Evolutionary conservation across 2,797 vertebrate genomes (phyloP), one percentile per base, ranked within the genome.

Genomic region (Acridotheres tristis): DNA sequence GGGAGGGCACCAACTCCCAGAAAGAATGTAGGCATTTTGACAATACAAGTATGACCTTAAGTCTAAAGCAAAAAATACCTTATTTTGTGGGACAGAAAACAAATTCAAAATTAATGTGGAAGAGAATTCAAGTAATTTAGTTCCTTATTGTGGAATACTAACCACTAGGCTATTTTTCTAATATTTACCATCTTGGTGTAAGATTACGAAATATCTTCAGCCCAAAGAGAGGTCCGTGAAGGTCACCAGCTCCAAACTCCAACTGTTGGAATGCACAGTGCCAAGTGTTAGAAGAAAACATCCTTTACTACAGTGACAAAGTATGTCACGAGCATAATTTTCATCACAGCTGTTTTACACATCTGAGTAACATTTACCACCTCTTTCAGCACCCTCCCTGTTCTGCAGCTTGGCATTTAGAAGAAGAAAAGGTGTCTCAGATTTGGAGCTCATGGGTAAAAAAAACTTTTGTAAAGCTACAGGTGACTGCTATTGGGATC

Each of bases 191-290:
- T 98, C 98, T 98, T 45, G 98, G 98, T 8, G 99, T 99, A 96
- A 99, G 98, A 92, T 99, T 99, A 73, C 99, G 98, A 96, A 99
- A 99, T 89, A 99, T 97, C 97, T 99, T 99, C 94, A 99, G 95
- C 74, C 99, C 99, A 21, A 99, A 96, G 27, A 99, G 98, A 88
- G 99, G 99, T 50, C 99, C 99, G 1, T 99, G 99, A 61, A 99
- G 98, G 95, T 99, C 99, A 93, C 99, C 99, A 2, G 99, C 99
- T 94, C 99, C 99, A 38, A 99, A 98, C 97, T 99, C 99, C 90
- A 99, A 77, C 99, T 99, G 98, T 90, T 92, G 9, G 55, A 89
- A 96, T 23, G 89, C 30, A 96, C 32, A 78, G 13, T 15, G 8
- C 8, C 69, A 67, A 30, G 19, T 14, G 21, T 83, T 62, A 94